Conservation (phyloP, 2,113 vertebrate species). For the Colaptes auratus region DNA sequence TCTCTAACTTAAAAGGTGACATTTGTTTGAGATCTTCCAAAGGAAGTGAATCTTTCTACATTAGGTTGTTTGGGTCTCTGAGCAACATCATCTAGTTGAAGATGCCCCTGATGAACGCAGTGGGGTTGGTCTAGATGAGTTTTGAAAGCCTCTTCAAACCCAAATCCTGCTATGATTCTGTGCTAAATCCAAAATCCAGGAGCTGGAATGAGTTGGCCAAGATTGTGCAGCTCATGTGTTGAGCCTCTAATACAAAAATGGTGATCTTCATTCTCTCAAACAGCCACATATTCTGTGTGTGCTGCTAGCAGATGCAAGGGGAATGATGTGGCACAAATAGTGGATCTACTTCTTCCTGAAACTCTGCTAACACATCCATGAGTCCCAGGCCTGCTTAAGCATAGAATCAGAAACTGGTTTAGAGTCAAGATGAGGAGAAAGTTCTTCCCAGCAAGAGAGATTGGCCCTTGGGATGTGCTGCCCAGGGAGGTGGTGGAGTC, state of each 20-base stretch:
- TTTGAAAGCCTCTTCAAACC: too few species aligned
- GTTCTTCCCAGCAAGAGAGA: too few species aligned
- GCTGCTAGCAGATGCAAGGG: neutral
- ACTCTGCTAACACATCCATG: neutral
- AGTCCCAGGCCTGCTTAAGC: neutral
- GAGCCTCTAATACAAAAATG: neutral
- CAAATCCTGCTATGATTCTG: too few species aligned
- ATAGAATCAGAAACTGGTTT: too few species aligned
- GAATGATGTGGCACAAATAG: neutral
- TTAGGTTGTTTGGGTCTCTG: too few species aligned
- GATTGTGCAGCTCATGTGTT: neutral
- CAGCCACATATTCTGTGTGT: neutral
- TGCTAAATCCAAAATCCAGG: too few species aligned
- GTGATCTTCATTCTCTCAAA: neutral
- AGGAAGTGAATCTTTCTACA: neutral
- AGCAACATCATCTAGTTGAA: too few species aligned
- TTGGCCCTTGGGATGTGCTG: too few species aligned
- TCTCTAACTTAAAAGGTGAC: neutral
- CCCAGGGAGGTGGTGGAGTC: too few species aligned
- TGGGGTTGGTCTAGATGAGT: too few species aligned
- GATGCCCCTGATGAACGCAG: too few species aligned
- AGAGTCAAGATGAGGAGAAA: too few species aligned
- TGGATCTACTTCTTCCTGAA: neutral
- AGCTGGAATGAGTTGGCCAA: neutral
- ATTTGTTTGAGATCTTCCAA: neutral